Percentiles rank a stretch among this genome's conserved stretches.
Conservation (phyloP, 2,113 vertebrate species). For the Lutjanus erythropterus region DNA sequence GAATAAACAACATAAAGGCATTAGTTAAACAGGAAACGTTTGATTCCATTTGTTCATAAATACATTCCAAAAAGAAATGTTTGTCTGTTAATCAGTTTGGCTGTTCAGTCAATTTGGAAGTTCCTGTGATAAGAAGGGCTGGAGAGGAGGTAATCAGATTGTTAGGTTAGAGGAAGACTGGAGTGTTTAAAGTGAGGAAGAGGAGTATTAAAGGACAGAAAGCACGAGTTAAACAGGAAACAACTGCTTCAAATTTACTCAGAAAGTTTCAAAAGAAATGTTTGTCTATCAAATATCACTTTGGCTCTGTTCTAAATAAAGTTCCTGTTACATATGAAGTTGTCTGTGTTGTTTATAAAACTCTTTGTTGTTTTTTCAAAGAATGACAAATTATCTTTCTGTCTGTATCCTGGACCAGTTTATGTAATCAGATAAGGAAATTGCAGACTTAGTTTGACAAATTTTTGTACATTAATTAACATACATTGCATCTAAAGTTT, state of each 20-base stretch:
- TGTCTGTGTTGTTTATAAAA: slow-evolving; percentile 14
- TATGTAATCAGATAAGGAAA: neutral
- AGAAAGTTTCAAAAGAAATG: neutral
- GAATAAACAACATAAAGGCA: slow-evolving; percentile 49
- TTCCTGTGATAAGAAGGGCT: neutral
- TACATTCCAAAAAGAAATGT: slow-evolving; percentile 52
- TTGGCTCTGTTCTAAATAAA: slow-evolving; percentile 51
- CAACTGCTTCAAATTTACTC: neutral
- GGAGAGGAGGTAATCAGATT: neutral
- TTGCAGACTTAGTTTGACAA: neutral
- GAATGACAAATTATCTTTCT: neutral
- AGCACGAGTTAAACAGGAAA: neutral
- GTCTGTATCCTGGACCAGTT: neutral
- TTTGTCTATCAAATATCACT: neutral
- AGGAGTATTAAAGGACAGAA: neutral
- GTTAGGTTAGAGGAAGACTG: neutral
- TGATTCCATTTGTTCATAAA: slow-evolving; percentile 16
- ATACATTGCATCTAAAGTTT: neutral
- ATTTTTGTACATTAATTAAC: neutral
- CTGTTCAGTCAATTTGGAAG: slow-evolving; percentile 33
- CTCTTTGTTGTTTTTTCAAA: neutral
- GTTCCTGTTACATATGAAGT: slow-evolving; percentile 19
- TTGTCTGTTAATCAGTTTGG: slow-evolving; percentile 24
- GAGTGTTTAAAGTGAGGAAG: neutral
- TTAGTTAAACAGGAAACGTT: slow-evolving; percentile 12